These are phyloP conservation scores for Prionailurus bengalensis DNA, from an alignment of 2,113 vertebrate genomes.

Conservation along the genomic window DNA sequence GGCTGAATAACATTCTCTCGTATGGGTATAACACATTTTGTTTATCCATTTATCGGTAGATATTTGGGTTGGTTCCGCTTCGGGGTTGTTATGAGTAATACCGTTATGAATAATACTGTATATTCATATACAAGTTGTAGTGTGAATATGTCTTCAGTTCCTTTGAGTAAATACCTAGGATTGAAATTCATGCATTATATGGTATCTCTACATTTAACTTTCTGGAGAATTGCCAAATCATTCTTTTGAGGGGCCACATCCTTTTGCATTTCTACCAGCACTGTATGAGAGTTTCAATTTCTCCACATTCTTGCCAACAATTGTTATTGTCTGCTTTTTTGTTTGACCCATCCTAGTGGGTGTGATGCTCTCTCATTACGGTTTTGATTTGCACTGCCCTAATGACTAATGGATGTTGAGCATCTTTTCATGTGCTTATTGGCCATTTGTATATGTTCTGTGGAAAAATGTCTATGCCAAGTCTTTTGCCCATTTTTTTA, in stretches of 20 bases:
- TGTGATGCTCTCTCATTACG: neutral
- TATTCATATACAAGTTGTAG: neutral
- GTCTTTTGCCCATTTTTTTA: neutral
- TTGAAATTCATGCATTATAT: neutral
- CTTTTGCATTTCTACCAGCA: neutral
- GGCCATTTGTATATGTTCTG: neutral
- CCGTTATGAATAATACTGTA: neutral
- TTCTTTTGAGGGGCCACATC: neutral
- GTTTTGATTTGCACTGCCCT: neutral
- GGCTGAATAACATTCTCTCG: neutral
- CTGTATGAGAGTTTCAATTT: neutral
- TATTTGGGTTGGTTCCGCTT: neutral
- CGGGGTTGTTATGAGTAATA: neutral
- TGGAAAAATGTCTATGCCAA: neutral
- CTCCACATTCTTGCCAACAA: neutral
- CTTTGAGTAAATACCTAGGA: neutral
- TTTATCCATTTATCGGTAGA: neutral
- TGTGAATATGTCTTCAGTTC: neutral
- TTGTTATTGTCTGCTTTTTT: neutral
- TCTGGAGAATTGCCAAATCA: neutral
- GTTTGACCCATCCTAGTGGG: neutral
- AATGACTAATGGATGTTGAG: neutral
- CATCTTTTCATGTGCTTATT: neutral
- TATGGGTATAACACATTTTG: neutral
- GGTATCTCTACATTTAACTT: neutral